phyloP scores from a whole-genome alignment of 2,888 invertebrate species.

The Steinernema carpocapsae region DNA sequence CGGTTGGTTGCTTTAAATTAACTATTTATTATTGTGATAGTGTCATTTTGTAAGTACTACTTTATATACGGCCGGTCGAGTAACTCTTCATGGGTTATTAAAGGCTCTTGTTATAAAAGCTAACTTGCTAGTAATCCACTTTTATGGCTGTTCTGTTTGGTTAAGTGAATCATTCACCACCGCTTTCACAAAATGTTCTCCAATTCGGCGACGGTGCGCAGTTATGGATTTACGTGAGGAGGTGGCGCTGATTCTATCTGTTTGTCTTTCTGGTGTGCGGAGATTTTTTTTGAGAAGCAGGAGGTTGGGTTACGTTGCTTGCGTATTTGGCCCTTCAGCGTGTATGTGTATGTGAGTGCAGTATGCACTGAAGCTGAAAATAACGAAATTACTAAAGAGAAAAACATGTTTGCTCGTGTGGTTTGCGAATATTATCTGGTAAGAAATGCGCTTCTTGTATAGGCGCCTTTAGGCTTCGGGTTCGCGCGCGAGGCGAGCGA shows the following conservation, averaged over 20 bases:
- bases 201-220: neutral
- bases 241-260: neutral
- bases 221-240: neutral
- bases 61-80: too few relatives aligned
- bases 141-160: constrained; percentile 14
- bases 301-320: neutral
- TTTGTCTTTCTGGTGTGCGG: neutral
- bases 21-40: too few relatives aligned
- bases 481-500: too few relatives aligned
- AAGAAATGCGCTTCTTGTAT: too few relatives aligned
- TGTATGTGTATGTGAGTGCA: neutral
- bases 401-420: neutral
- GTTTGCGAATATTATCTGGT: neutral
- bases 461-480: too few relatives aligned
- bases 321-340: neutral
- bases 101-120: neutral
- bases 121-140: constrained; percentile 9
- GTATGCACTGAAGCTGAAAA: neutral
- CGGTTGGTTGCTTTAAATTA: too few relatives aligned
- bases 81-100: neutral
- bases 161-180: constrained; percentile 19
- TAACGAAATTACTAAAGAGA: constrained; percentile 5
- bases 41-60: too few relatives aligned
- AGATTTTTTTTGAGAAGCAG: neutral
- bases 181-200: constrained; percentile 6